Evolutionary conservation across 2,888 invertebrate species (phyloP).

Genomic region (Lottia scabra): DNA sequence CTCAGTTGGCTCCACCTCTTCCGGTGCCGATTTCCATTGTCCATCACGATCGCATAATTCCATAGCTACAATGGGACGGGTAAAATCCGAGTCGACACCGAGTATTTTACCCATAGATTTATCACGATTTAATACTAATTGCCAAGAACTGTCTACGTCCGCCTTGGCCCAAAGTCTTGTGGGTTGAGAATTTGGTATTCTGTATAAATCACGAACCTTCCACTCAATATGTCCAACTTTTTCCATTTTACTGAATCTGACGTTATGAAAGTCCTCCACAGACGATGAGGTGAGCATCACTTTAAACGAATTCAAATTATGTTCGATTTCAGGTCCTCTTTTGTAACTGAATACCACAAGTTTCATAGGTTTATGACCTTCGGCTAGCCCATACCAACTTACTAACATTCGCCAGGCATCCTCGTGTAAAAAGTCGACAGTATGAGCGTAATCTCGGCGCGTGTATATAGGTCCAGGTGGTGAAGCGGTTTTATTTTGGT

Average conservation of each 20-base stretch:
- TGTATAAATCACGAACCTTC: conserved; percentile 54
- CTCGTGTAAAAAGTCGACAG: conserved; percentile 60
- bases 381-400: conserved; percentile 62
- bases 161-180: conserved; percentile 59
- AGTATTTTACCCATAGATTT: conserved; percentile 55
- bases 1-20: conserved; percentile 37
- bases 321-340: conserved; percentile 60
- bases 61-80: conserved; percentile 51
- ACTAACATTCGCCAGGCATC: conserved; percentile 59
- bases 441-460: conserved; percentile 57
- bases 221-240: conserved; percentile 62
- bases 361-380: conserved; percentile 60
- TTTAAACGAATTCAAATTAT: conserved; percentile 61
- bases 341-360: conserved; percentile 59
- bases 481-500: conserved; percentile 47
- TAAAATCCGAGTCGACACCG: conserved; percentile 61
- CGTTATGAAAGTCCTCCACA: conserved; percentile 57
- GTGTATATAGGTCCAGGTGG: conserved; percentile 60
- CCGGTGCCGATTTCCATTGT: conserved; percentile 50
- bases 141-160: conserved; percentile 59
- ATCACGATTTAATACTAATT: conserved; percentile 52
- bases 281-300: conserved; percentile 52
- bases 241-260: conserved; percentile 63
- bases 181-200: conserved; percentile 39
- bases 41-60: conserved; percentile 46